Percentiles rank a stretch among this genome's conserved stretches.
phyloP scores from a whole-genome alignment of 2,888 invertebrate genomes.

The Aromia moschata region DNA sequence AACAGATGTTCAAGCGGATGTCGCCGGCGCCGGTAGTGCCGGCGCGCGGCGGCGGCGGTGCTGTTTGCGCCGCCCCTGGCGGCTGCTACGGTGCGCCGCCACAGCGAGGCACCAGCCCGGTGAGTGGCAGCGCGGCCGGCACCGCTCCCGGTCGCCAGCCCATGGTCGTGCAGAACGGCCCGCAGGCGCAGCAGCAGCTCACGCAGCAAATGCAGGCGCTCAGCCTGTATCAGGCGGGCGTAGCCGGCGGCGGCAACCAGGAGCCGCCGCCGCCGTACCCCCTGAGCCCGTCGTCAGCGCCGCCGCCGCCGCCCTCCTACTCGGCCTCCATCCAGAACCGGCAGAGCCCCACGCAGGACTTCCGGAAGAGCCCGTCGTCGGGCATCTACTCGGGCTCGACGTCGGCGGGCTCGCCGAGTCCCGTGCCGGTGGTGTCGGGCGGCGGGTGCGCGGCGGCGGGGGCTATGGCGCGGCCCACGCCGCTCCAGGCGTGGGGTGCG shows the following conservation, averaged over 20 bases:
- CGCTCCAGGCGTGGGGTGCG: conserved; percentile 85
- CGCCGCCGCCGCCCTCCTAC: conserved; percentile 85
- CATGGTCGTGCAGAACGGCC: conserved; percentile 74
- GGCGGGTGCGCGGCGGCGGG: conserved; percentile 66
- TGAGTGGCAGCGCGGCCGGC: conserved; percentile 60
- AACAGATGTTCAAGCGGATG: conserved; percentile 79
- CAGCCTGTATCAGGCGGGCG: conserved; percentile 75
- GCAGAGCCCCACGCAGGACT: conserved; percentile 85
- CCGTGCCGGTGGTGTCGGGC: conserved; percentile 71
- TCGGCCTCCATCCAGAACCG: conserved; percentile 87
- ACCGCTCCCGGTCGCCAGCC: conserved; percentile 67
- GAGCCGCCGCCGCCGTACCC: conserved; percentile 70
- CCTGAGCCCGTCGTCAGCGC: conserved; percentile 66
- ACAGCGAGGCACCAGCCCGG: conserved; percentile 73
- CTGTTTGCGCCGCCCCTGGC: conserved; percentile 66
- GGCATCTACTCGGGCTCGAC: conserved; percentile 86
- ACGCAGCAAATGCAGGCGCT: conserved; percentile 89
- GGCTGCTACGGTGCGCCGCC: conserved; percentile 52
- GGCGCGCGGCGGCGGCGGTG: too few relatives aligned
- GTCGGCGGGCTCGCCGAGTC: conserved; percentile 84
- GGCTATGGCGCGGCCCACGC: conserved; percentile 80
- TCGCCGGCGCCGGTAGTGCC: conserved; percentile 75
- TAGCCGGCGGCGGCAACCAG: conserved; percentile 70
- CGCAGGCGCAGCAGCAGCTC: conserved; percentile 80
- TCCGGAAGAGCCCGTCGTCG: conserved; percentile 84